Percentiles rank a stretch among this genome's conserved stretches.
These are phyloP conservation scores for Helogale parvula DNA, from an alignment of 2,113 vertebrate species.

Conservation along the genomic window DNA sequence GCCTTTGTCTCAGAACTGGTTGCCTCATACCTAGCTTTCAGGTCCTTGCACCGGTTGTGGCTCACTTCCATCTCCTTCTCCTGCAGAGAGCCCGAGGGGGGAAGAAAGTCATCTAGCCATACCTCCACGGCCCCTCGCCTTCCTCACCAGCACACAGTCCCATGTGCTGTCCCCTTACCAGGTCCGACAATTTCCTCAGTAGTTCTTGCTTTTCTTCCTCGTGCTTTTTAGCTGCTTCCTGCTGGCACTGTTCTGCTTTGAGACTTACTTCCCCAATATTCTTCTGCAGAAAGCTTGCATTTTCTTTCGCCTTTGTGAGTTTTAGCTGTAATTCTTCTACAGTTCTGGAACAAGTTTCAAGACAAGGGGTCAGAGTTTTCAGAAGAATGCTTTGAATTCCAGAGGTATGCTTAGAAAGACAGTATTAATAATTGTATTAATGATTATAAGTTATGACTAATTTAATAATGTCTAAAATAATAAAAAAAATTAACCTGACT, in stretches of 20 bases:
- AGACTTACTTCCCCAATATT: slow-evolving; percentile 85
- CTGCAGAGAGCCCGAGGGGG: slow-evolving; percentile 68
- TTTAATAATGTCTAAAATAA: slow-evolving; percentile 8
- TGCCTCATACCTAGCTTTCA: slow-evolving; percentile 87
- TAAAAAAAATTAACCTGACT: not conserved
- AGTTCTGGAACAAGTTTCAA: slow-evolving; percentile 84
- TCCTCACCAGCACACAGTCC: not conserved
- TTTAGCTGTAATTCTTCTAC: slow-evolving; percentile 92
- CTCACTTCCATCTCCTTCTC: slow-evolving; percentile 83
- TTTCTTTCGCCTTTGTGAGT: slow-evolving; percentile 90
- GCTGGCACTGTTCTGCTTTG: slow-evolving; percentile 88
- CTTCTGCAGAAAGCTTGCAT: slow-evolving; percentile 86
- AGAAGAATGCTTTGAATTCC: slow-evolving; percentile 12
- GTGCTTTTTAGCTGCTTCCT: slow-evolving; percentile 84
- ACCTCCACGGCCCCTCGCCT: accelerated
- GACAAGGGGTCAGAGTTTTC: not conserved
- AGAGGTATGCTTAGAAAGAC: not conserved
- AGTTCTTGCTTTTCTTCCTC: slow-evolving; percentile 86
- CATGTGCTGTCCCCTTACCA: slow-evolving; percentile 86
- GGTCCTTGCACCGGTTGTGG: slow-evolving; percentile 85
- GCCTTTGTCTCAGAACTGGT: slow-evolving; percentile 83
- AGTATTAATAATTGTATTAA: not conserved
- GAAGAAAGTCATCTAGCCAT: not conserved
- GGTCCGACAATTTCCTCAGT: slow-evolving; percentile 85
- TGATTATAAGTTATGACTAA: not conserved